Evolutionary conservation across 2,113 vertebrate species (phyloP), one percentile per base, ranked within the genome.

Genomic region (Galbula dea): DNA sequence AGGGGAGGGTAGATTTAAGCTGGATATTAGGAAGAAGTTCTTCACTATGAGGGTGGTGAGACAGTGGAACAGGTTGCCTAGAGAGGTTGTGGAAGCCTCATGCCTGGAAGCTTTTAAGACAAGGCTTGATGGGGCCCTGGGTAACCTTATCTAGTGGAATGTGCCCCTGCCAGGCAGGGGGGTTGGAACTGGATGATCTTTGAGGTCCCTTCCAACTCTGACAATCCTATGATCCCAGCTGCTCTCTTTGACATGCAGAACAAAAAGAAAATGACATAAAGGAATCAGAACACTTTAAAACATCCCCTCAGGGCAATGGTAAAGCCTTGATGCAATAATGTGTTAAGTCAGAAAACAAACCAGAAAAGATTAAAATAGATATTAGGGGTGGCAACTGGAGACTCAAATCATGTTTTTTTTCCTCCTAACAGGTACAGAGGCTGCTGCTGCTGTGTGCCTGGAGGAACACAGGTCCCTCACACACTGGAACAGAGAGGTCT

Each of bases 351-450:
- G 59, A 95, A 87, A 20, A n/a, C n/a, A n/a, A n/a, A n/a, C n/a
- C n/a, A n/a, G n/a, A 92, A 89, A 96, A 84, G 27, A 89, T 79
- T 89, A 72, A 95, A 90, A 92, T 94, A 67, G 92, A 62, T 93
- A 62, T 82, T 88, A 68, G 52, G 30, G 49, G 51, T 93, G 71
- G 86, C 84, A 96, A 82, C 37, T 34, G 67, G 54, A 89, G 71
- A 37, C 81, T 79, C 49, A 65, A 83, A 63, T 12, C 24, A 10
- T 37, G 18, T n/a, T n/a, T n/a, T n/a, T 62, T 76, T 88, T 79
- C 54, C 46, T 82, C 34, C 49, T 46, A 4, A 12, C 22, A 21
- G 2, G 0, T n/a, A 14, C 18, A 22, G 57, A 16, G 34, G 49
- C 54, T 78, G 57, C 77, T 89, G 74, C 81, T 69, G 71, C 41